Evolutionary conservation across 2,888 invertebrate genomes (phyloP).

Genomic region (Watsonalla binaria): DNA sequence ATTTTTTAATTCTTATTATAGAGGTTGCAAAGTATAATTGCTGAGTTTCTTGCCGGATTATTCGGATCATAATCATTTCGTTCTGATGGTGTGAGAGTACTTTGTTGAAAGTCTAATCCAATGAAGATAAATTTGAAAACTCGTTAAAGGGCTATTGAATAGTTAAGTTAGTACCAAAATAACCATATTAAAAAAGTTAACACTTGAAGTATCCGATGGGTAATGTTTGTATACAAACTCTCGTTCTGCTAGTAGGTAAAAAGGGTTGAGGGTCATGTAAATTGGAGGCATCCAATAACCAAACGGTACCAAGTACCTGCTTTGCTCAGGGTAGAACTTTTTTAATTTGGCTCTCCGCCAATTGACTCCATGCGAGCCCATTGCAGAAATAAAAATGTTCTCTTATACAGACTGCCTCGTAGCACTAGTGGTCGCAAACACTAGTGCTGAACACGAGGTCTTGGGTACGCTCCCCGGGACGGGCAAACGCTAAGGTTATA

Average conservation of each 20-base stretch:
- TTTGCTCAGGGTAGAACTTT: background rate
- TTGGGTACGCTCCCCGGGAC: too few species aligned
- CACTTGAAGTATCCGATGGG: background rate
- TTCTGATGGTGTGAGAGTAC: too few species aligned
- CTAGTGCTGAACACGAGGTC: too few species aligned
- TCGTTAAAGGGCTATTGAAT: background rate
- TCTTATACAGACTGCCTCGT: background rate
- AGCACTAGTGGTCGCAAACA: too few species aligned
- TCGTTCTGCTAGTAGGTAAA: background rate
- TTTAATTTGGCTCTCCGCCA: background rate
- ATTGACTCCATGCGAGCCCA: background rate
- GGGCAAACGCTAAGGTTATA: too few species aligned
- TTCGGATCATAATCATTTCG: too few species aligned
- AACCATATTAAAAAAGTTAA: background rate
- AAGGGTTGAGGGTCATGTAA: background rate
- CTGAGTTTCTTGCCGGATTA: too few species aligned
- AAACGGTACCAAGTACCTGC: background rate
- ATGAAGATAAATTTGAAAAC: too few species aligned
- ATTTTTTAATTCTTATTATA: too few species aligned
- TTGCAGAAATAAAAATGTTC: background rate
- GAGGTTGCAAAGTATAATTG: too few species aligned
- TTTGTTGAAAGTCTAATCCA: too few species aligned
- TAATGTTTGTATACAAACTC: background rate
- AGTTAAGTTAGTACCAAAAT: background rate
- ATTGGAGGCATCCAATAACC: background rate